Percentiles rank a stretch among this genome's conserved stretches.
Conservation (phyloP, 1,140 invertebrate species). For the Odontomachus brunneus region DNA sequence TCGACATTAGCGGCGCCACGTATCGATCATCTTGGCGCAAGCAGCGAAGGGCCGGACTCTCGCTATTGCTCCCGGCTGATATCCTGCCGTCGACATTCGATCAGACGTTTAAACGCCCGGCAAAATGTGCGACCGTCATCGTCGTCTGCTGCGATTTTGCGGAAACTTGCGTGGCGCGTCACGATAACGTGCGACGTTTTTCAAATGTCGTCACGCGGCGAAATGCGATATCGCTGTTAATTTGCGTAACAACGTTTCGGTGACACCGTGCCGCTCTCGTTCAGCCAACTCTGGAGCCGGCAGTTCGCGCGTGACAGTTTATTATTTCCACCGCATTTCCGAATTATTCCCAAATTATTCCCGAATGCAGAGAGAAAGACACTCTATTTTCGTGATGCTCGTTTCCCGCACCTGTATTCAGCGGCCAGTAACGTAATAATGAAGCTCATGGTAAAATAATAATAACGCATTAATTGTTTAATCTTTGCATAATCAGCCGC, state of each 20-base stretch:
- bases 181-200: slow-evolving; percentile 38
- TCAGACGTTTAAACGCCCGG: slow-evolving; percentile 30
- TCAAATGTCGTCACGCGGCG: slow-evolving; percentile 4
- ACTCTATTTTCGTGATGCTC: too few species aligned
- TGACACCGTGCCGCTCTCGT: slow-evolving; percentile 4
- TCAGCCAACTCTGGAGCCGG: background rate
- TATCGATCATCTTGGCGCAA: slow-evolving; percentile 27
- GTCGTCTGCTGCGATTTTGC: slow-evolving; percentile 8
- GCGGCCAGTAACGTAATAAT: too few species aligned
- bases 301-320: slow-evolving; percentile 1
- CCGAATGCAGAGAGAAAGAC: background rate
- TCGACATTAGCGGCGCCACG: slow-evolving; percentile 26
- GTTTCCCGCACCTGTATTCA: too few species aligned
- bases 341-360: slow-evolving; percentile 8
- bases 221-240: slow-evolving; percentile 35
- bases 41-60: slow-evolving; percentile 10
- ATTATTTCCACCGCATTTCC: background rate
- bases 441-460: too few species aligned
- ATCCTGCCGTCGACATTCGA: background rate
- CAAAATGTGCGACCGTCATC: background rate
- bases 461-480: background rate
- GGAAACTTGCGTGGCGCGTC: slow-evolving; percentile 8
- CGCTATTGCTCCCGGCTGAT: slow-evolving; percentile 1
- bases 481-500: background rate
- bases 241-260: slow-evolving; percentile 30